Conservation (phyloP, 1,140 invertebrate species). For the Eueides isabella region DNA sequence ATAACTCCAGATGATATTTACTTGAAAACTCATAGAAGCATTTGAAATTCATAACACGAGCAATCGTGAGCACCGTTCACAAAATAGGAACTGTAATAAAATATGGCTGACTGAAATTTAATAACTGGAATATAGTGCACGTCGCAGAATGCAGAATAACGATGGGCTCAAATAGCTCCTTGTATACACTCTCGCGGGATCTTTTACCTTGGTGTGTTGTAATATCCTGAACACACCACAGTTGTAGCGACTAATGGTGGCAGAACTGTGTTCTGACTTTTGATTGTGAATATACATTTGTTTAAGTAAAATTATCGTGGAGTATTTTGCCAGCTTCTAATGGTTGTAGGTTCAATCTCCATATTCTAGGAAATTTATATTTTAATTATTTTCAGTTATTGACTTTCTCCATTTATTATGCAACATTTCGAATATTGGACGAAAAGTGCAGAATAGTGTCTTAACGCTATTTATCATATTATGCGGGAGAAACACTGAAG, state of each 20-base stretch:
- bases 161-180: constrained; percentile 28
- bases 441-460: too few relatives aligned
- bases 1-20: constrained; percentile 26
- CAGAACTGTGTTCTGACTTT: neutral
- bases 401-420: too few relatives aligned
- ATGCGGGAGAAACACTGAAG: too few relatives aligned
- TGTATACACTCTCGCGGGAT: neutral
- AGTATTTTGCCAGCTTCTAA: too few relatives aligned
- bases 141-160: constrained; percentile 56
- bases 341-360: too few relatives aligned
- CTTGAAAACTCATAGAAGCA: constrained; percentile 40
- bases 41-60: constrained; percentile 69
- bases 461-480: too few relatives aligned
- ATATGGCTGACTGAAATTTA: constrained; percentile 72
- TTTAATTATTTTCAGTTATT: too few relatives aligned
- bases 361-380: too few relatives aligned
- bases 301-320: too few relatives aligned
- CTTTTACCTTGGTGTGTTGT: neutral
- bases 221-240: neutral
- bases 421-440: too few relatives aligned
- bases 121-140: constrained; percentile 74
- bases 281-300: too few relatives aligned
- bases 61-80: constrained; percentile 63
- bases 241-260: neutral
- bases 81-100: constrained; percentile 76